Evolutionary conservation across 1,140 invertebrate species (phyloP).

Genomic region (Oedothorax gibbosus): DNA sequence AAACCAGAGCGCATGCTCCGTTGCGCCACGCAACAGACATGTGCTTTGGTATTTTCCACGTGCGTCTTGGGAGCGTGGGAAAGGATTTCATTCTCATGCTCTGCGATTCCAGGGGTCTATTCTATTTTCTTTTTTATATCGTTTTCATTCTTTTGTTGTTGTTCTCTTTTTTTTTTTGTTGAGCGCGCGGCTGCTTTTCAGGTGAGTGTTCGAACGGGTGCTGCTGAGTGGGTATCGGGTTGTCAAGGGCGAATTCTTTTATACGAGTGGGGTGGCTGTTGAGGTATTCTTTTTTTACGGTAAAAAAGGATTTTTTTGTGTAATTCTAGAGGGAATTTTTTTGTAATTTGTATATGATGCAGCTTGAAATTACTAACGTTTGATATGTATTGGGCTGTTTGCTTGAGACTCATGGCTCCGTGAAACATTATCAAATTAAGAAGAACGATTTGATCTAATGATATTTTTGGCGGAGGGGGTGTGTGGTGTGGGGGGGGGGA

Average conservation of each 20-base stretch:
- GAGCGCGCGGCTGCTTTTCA: constrained; percentile 3
- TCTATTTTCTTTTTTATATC: constrained; percentile 3
- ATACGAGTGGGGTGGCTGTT: not conserved
- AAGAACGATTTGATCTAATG: too few relatives aligned
- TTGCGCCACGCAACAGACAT: constrained; percentile 6
- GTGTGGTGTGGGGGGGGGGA: too few relatives aligned
- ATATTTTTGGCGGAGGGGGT: too few relatives aligned
- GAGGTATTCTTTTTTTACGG: too few relatives aligned
- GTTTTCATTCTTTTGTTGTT: constrained; percentile 25
- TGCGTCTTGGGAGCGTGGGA: constrained; percentile 14
- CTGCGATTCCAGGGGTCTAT: constrained; percentile 2
- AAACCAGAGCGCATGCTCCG: constrained; percentile 21
- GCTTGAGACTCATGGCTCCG: too few relatives aligned
- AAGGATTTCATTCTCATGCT: constrained; percentile 41
- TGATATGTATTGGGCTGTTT: too few relatives aligned
- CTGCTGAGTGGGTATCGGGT: constrained; percentile 12
- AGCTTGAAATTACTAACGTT: too few relatives aligned
- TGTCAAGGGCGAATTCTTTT: constrained; percentile 25
- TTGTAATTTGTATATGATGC: too few relatives aligned
- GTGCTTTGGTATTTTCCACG: constrained; percentile 16
- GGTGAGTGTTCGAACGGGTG: not conserved
- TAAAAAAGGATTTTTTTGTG: too few relatives aligned
- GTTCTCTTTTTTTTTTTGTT: not conserved
- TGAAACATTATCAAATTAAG: too few relatives aligned
- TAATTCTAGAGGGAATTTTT: too few relatives aligned